phyloP scores from a whole-genome alignment of 2,888 invertebrate genomes.

The Rhagium mordax region DNA sequence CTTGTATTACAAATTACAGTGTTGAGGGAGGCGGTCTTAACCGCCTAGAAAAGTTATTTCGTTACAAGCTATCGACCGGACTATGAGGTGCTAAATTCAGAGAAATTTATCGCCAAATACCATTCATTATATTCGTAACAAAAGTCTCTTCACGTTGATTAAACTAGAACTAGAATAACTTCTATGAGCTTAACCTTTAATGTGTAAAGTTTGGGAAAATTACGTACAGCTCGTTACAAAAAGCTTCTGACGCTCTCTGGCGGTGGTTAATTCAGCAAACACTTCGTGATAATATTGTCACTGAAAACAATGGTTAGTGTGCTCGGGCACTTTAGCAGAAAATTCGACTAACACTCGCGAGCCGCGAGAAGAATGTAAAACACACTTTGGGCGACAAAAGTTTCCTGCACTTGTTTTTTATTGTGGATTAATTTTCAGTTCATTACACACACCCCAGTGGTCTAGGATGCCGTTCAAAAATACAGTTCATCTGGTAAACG shows the following conservation, averaged over 20 bases:
- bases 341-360: too few species aligned
- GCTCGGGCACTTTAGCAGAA: neutral
- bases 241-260: neutral
- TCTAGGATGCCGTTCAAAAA: too few species aligned
- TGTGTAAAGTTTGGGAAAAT: neutral
- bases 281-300: neutral
- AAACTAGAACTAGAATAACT: neutral
- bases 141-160: neutral
- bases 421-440: too few species aligned
- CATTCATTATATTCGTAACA: neutral
- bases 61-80: neutral
- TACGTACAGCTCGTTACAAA: neutral
- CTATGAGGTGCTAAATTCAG: neutral
- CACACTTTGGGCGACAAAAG: too few species aligned
- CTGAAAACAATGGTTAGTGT: neutral
- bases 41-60: too few species aligned
- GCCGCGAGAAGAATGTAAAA: too few species aligned
- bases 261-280: neutral
- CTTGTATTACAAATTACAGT: too few species aligned
- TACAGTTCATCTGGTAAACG: too few species aligned
- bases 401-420: too few species aligned
- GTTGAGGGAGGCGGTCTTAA: too few species aligned
- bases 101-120: neutral
- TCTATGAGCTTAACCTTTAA: neutral
- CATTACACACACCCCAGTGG: too few species aligned